These are phyloP conservation scores for Agapostemon virescens DNA, from an alignment of 2,888 invertebrate genomes.

Conservation along the genomic window DNA sequence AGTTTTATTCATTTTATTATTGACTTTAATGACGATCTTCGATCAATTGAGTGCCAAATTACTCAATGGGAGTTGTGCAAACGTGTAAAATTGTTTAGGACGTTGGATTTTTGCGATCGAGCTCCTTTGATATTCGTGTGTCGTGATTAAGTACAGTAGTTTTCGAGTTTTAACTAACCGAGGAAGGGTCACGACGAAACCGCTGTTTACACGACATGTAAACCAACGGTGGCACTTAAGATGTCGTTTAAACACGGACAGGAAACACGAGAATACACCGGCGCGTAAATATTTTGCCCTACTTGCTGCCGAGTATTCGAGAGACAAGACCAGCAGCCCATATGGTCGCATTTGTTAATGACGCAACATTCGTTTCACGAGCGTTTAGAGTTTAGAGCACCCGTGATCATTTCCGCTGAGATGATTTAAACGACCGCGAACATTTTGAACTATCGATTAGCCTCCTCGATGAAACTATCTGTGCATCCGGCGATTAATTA, in stretches of 20 bases:
- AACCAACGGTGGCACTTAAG: constrained; percentile 78
- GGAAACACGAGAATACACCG: constrained; percentile 79
- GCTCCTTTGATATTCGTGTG: neutral
- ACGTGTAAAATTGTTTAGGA: neutral
- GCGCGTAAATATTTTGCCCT: constrained; percentile 78
- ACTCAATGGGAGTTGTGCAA: too few species aligned
- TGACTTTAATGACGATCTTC: too few species aligned
- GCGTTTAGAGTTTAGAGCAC: neutral
- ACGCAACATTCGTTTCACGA: constrained; percentile 56
- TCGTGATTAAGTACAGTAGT: neutral
- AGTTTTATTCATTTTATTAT: too few species aligned
- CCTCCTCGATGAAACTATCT: neutral
- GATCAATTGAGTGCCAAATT: too few species aligned
- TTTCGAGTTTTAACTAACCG: constrained; percentile 40
- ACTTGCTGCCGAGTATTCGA: constrained; percentile 71
- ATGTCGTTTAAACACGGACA: constrained; percentile 79
- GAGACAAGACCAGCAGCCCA: constrained; percentile 69
- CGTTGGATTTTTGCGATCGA: neutral
- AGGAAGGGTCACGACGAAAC: constrained; percentile 64
- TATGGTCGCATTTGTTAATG: constrained; percentile 75
- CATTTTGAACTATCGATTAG: neutral
- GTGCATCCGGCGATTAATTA: neutral
- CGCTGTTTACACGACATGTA: constrained; percentile 75
- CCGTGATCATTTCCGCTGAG: constrained; percentile 28
- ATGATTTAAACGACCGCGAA: neutral